phyloP scores from a whole-genome alignment of 2,797 vertebrate genomes.

The Rallus crepitans region DNA sequence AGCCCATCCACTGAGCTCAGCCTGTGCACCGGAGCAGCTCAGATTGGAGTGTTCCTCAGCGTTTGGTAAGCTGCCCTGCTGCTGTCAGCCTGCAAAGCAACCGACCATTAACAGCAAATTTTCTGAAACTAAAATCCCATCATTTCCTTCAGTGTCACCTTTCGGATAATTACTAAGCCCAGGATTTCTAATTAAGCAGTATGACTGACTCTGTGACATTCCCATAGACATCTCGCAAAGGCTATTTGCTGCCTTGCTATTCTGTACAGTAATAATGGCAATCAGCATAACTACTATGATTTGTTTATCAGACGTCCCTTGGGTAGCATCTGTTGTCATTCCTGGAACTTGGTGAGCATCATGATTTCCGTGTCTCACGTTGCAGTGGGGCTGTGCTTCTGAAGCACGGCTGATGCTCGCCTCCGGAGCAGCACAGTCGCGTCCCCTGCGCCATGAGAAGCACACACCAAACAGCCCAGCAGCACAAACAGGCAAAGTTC shows the following conservation, averaged over 20 bases:
- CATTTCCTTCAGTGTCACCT: conserved; percentile 44
- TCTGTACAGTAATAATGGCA: conserved; percentile 4
- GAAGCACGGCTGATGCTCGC: not conserved
- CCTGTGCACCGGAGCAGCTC: not conserved
- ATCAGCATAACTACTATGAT: conserved; percentile 17
- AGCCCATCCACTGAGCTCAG: rapidly evolving
- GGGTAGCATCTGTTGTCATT: conserved; percentile 1
- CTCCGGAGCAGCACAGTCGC: rapidly evolving
- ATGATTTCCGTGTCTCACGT: not conserved
- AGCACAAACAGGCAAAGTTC: not conserved
- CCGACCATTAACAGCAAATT: not conserved
- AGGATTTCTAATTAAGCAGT: not conserved
- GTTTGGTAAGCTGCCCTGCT: rapidly evolving
- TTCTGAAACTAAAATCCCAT: not conserved
- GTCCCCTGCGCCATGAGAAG: rapidly evolving
- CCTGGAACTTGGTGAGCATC: not conserved
- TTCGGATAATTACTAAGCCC: not conserved
- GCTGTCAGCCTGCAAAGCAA: not conserved
- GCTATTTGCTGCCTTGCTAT: conserved; percentile 6
- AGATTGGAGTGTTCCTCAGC: rapidly evolving
- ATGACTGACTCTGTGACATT: conserved; percentile 17
- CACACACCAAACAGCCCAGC: rapidly evolving
- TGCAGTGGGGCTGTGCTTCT: not conserved
- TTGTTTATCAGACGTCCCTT: conserved; percentile 44
- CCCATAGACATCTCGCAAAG: not conserved